phyloP scores from a whole-genome alignment of 2,888 invertebrate species.

The Pristionchus maxplancki region DNA sequence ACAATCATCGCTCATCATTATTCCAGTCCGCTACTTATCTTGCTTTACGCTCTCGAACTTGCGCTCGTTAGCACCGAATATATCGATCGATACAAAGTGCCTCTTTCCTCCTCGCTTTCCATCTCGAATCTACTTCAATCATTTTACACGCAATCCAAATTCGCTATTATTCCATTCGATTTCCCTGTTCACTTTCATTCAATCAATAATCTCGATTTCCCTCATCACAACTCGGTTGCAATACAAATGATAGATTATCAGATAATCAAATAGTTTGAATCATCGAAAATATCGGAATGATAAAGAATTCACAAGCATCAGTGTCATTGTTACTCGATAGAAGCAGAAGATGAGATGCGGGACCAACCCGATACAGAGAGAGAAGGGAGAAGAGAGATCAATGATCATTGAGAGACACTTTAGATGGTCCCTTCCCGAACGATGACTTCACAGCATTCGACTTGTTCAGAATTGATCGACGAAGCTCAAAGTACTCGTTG shows the following conservation, averaged over 20 bases:
- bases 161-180: neutral
- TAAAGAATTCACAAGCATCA: slow-evolving; percentile 4
- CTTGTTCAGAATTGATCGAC: neutral
- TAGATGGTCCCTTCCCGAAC: neutral
- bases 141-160: slow-evolving; percentile 36
- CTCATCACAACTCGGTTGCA: slow-evolving; percentile 47
- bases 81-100: slow-evolving; percentile 24
- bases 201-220: slow-evolving; percentile 26
- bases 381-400: too few relatives aligned
- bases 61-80: slow-evolving; percentile 30
- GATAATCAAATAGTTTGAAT: slow-evolving; percentile 29
- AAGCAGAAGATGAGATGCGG: neutral
- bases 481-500: neutral
- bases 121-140: slow-evolving; percentile 25
- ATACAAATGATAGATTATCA: slow-evolving; percentile 41
- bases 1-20: slow-evolving; percentile 27
- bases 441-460: slow-evolving; percentile 25
- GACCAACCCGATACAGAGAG: neutral
- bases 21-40: slow-evolving; percentile 29
- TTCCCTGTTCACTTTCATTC: slow-evolving; percentile 44
- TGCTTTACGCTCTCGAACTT: slow-evolving; percentile 27
- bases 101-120: slow-evolving; percentile 1
- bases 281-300: neutral
- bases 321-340: neutral
- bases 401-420: neutral